phyloP scores from a whole-genome alignment of 2,888 invertebrate species.

The Plusia festucae region DNA sequence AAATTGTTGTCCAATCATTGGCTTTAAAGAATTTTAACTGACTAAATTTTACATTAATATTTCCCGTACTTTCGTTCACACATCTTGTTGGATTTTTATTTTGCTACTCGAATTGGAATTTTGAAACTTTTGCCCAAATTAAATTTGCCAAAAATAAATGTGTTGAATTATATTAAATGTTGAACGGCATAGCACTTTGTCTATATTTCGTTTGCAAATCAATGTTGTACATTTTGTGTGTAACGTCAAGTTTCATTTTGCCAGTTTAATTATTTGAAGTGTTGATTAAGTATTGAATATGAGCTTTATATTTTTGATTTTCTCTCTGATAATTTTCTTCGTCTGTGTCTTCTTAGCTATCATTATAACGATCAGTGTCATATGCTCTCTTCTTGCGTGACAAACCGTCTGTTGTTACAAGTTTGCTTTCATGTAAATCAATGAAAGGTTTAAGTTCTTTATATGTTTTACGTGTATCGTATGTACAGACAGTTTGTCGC shows the following conservation, averaged over 20 bases:
- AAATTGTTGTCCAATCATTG: conserved; percentile 44
- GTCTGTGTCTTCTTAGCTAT: conserved; percentile 87
- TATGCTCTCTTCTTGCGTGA: conserved; percentile 82
- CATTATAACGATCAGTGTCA: conserved; percentile 84
- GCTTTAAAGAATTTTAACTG: conserved; percentile 37
- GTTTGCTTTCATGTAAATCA: neutral
- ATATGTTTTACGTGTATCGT: conserved; percentile 10
- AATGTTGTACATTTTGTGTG: conserved; percentile 87
- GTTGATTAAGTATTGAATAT: conserved; percentile 78
- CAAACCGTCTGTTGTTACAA: conserved; percentile 69
- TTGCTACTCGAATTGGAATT: conserved; percentile 45
- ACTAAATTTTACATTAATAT: conserved; percentile 29
- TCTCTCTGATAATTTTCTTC: conserved; percentile 79
- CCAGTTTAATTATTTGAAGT: conserved; percentile 77
- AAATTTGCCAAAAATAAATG: conserved; percentile 37
- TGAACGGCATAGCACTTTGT: conserved; percentile 84
- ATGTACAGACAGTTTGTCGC: conserved; percentile 73
- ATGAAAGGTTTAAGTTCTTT: conserved; percentile 6
- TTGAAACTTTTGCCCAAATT: conserved; percentile 47
- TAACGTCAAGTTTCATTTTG: conserved; percentile 81
- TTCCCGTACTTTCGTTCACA: conserved; percentile 43
- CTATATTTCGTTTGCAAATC: conserved; percentile 85
- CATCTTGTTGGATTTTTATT: conserved; percentile 39
- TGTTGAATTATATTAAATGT: conserved; percentile 69
- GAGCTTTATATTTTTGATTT: conserved; percentile 82